Percentiles rank a stretch among this genome's conserved stretches.
Conservation (phyloP, 2,888 invertebrate species). For the Stomorhina lunata region DNA sequence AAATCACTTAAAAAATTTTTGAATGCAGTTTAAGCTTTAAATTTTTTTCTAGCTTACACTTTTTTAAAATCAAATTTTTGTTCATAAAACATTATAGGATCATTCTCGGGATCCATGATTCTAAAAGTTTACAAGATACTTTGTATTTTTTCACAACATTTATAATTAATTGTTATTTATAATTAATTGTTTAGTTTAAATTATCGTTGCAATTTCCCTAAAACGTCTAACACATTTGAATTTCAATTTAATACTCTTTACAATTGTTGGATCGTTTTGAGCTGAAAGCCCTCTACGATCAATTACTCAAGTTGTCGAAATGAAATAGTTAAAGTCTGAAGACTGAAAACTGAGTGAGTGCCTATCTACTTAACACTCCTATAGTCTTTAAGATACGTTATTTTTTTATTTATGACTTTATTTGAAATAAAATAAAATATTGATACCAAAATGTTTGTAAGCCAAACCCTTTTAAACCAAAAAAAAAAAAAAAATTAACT, state of each 20-base stretch:
- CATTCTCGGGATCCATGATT: conserved; percentile 75
- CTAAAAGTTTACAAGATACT: neutral
- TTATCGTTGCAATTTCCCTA: neutral
- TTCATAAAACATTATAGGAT: conserved; percentile 75
- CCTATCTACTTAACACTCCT: conserved; percentile 52
- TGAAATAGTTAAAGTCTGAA: conserved; percentile 54
- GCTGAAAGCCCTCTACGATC: conserved; percentile 66
- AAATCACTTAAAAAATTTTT: too few relatives aligned
- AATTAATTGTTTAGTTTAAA: conserved; percentile 7
- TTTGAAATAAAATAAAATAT: conserved; percentile 25
- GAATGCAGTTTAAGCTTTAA: neutral
- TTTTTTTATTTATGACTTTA: conserved; percentile 31
- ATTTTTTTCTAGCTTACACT: conserved; percentile 11
- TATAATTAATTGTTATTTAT: neutral
- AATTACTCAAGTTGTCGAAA: conserved; percentile 67
- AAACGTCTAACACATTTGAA: conserved; percentile 72
- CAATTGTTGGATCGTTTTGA: conserved; percentile 18
- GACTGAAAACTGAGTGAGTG: conserved; percentile 34
- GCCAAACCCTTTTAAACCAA: conserved; percentile 31
- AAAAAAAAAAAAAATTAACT: neutral
- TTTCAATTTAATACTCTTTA: conserved; percentile 71
- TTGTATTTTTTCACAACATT: neutral
- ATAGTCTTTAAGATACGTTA: conserved; percentile 42
- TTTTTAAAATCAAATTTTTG: conserved; percentile 61
- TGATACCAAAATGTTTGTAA: conserved; percentile 7